Evolutionary conservation across 2,888 invertebrate genomes (phyloP).

Genomic region (Scaptodrosophila latifasciaeformis): DNA sequence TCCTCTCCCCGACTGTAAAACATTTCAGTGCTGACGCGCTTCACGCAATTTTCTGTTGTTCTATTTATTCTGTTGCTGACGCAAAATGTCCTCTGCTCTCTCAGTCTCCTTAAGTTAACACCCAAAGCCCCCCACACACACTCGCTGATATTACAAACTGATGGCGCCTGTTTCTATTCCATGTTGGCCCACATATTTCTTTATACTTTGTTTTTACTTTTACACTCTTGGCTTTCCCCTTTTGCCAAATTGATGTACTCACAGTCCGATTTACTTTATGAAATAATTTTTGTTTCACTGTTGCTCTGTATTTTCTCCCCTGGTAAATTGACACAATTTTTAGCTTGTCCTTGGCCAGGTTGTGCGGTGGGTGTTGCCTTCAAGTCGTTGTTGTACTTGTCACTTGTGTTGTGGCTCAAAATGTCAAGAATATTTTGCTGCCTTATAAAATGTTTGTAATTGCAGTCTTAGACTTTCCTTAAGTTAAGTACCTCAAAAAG

Average conservation of each 20-base stretch:
- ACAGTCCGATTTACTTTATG: slow-evolving; percentile 49
- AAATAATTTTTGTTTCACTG: slow-evolving; percentile 47
- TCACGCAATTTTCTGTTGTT: not conserved
- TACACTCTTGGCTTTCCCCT: not conserved
- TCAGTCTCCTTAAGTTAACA: not conserved
- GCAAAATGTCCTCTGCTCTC: slow-evolving; percentile 50
- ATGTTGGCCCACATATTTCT: slow-evolving; percentile 58
- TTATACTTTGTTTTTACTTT: no score
- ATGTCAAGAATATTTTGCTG: no score
- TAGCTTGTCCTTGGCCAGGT: not conserved
- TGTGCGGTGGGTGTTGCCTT: slow-evolving; percentile 1
- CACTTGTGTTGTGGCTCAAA: slow-evolving; percentile 8
- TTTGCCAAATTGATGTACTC: slow-evolving; percentile 40
- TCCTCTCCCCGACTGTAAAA: not conserved
- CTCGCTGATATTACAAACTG: no score
- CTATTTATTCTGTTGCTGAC: slow-evolving; percentile 50
- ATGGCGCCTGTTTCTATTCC: no score
- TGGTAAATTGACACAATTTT: slow-evolving; percentile 36
- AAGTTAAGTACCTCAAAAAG: no score
- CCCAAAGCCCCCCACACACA: slow-evolving; percentile 24
- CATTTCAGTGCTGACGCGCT: slow-evolving; percentile 1
- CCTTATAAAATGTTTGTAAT: no score
- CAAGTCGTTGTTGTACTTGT: slow-evolving; percentile 36
- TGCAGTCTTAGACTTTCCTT: no score
- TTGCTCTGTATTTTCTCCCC: not conserved